These are phyloP conservation scores for Acropora yongei DNA, from an alignment of 64 coral and sea anemone species.

Conservation along the genomic window DNA sequence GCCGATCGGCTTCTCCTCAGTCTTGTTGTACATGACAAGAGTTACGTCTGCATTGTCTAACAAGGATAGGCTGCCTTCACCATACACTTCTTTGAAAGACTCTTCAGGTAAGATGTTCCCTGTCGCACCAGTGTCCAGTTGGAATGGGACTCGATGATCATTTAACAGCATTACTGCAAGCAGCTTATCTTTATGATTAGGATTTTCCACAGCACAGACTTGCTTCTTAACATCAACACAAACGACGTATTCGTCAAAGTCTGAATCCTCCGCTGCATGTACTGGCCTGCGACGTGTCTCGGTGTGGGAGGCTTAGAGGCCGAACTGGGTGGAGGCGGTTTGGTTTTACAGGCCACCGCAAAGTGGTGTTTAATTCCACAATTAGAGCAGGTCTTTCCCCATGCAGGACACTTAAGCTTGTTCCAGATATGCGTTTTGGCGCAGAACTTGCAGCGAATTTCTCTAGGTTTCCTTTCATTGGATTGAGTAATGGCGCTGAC, in stretches of 20 bases:
- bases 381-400: conserved; percentile 7
- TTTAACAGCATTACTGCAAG: conserved; percentile 10
- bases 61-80: neutral
- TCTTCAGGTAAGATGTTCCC: conserved; percentile 54
- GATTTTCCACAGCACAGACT: neutral
- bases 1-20: conserved; percentile 59
- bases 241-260: conserved; percentile 35
- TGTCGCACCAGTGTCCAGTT: conserved; percentile 49
- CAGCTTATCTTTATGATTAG: neutral
- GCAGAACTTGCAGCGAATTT: conserved; percentile 9
- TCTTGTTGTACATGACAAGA: conserved; percentile 60
- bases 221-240: conserved; percentile 2
- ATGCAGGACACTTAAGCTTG: conserved; percentile 46
- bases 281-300: neutral
- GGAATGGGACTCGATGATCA: conserved; percentile 25
- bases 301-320: neutral
- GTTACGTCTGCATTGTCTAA: conserved; percentile 47
- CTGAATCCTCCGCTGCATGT: conserved; percentile 26
- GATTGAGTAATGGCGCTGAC: neutral
- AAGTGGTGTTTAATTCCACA: conserved; percentile 35
- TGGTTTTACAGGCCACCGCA: conserved; percentile 4
- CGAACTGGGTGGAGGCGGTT: neutral
- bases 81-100: conserved; percentile 27
- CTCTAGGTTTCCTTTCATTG: conserved; percentile 4
- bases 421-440: conserved; percentile 24